These are phyloP conservation scores for Drymonia ruficornis DNA, from an alignment of 2,888 invertebrate genomes.

Conservation along the genomic window DNA sequence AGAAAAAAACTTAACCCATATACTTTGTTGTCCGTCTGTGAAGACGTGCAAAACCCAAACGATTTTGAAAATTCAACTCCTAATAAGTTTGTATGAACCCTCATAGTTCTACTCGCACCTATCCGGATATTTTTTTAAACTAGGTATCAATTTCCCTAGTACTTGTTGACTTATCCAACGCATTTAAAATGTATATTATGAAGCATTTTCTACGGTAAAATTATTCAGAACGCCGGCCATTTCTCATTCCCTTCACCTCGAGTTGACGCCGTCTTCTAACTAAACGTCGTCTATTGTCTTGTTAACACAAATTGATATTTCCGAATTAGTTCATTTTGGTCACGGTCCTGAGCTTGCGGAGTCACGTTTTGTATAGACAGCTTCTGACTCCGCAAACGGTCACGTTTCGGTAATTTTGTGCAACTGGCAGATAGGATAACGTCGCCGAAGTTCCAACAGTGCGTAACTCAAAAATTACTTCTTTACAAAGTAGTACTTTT, in stretches of 20 bases:
- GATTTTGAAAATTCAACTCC: too few species aligned
- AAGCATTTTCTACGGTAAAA: background rate
- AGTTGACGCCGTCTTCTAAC: conserved; percentile 13
- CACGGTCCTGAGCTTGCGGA: background rate
- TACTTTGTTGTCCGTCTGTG: too few species aligned
- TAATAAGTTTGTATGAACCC: too few species aligned
- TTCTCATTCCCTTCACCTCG: conserved; percentile 7
- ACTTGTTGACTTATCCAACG: background rate
- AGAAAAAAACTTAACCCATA: too few species aligned
- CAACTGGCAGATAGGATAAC: background rate
- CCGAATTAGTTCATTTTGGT: conserved; percentile 6
- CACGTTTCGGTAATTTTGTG: conserved; percentile 5
- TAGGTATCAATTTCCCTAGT: background rate
- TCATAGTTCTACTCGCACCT: too few species aligned
- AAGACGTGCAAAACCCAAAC: too few species aligned
- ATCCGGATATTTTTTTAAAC: too few species aligned
- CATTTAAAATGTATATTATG: background rate
- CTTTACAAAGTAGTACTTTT: too few species aligned
- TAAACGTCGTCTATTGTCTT: conserved; percentile 30
- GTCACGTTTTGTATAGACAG: conserved; percentile 3
- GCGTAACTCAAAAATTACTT: too few species aligned
- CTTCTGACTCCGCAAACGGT: conserved; percentile 1
- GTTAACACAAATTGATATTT: conserved; percentile 37
- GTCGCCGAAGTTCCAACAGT: too few species aligned
- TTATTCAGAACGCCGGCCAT: background rate